phyloP scores from a whole-genome alignment of 2,797 vertebrate species.

The Mionectes olivaceus region DNA sequence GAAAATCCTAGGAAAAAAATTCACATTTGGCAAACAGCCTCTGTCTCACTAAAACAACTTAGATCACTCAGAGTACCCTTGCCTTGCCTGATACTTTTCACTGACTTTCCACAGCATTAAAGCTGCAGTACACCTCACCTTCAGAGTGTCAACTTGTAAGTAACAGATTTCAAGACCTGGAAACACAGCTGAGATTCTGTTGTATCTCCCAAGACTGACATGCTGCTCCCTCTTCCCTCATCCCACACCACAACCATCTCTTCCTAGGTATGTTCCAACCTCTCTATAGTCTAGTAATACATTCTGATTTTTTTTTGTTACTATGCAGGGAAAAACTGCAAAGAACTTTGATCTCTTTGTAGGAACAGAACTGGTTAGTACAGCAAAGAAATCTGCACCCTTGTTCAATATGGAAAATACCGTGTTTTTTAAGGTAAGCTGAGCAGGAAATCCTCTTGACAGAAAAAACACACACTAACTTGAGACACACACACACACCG shows the following conservation, averaged over 20 bases:
- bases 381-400: not conserved
- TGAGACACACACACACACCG: not conserved
- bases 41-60: not conserved
- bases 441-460: not conserved
- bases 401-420: not conserved
- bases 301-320: not conserved
- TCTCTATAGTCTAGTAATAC: not conserved
- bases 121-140: not conserved
- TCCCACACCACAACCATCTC: not conserved
- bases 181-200: not conserved
- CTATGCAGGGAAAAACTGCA: not conserved
- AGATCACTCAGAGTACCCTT: not conserved
- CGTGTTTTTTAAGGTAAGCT: not conserved
- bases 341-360: not conserved
- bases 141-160: not conserved
- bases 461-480: not conserved
- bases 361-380: not conserved
- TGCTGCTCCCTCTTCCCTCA: not conserved
- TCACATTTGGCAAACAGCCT: not conserved
- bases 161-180: not conserved
- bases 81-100: not conserved
- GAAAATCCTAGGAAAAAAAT: not conserved
- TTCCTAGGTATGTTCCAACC: not conserved
- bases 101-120: not conserved
- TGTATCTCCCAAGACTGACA: not conserved